Conservation (phyloP, 2,888 invertebrate species). For the Nymphalis c-album region DNA sequence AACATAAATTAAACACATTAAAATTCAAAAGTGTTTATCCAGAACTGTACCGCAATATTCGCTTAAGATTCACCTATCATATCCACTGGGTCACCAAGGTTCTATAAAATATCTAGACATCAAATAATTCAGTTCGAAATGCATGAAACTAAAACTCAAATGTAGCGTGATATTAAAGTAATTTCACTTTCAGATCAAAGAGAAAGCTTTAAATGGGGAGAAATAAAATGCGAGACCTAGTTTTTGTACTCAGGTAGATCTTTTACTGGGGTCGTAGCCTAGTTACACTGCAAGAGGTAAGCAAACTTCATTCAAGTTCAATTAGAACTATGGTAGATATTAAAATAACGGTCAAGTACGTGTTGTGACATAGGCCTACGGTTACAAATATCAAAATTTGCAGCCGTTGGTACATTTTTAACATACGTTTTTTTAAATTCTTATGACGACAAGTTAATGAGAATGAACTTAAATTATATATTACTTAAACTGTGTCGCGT, state of each 20-base stretch:
- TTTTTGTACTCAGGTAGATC: slow-evolving; percentile 31
- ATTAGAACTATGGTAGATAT: slow-evolving; percentile 14
- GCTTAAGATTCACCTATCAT: too few species aligned
- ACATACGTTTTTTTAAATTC: too few species aligned
- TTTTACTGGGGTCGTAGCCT: slow-evolving; percentile 33
- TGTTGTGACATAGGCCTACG: background rate
- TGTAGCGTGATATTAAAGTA: slow-evolving; percentile 37
- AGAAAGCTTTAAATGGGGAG: slow-evolving; percentile 34
- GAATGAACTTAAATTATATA: too few species aligned
- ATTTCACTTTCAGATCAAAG: slow-evolving; percentile 40
- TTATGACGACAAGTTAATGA: too few species aligned
- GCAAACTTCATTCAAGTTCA: slow-evolving; percentile 24
- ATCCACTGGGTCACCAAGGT: too few species aligned
- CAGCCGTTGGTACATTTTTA: too few species aligned
- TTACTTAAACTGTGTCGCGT: too few species aligned
- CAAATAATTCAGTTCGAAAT: slow-evolving; percentile 11
- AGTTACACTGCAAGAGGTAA: slow-evolving; percentile 29
- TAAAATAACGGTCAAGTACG: background rate
- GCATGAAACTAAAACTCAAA: slow-evolving; percentile 32
- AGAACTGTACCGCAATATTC: too few species aligned
- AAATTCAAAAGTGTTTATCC: too few species aligned
- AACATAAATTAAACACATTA: too few species aligned
- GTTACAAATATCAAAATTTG: too few species aligned
- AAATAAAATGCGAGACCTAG: slow-evolving; percentile 37
- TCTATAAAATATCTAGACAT: background rate